Evolutionary conservation across 2,113 vertebrate species (phyloP), one percentile per base, ranked within the genome.

Genomic region (Anhinga rufa): DNA sequence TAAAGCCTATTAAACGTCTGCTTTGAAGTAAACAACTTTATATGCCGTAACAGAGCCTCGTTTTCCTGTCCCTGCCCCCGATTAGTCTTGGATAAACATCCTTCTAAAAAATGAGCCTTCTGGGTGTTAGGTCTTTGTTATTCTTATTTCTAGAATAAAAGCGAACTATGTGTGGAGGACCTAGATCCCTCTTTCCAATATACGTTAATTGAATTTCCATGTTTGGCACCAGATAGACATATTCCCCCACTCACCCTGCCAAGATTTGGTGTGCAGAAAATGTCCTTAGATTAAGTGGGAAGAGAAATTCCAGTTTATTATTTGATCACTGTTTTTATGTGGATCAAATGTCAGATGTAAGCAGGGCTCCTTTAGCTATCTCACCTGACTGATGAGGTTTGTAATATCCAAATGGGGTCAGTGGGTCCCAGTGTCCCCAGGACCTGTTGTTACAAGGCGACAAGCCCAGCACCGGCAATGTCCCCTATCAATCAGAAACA

Each of bases 201-300:
- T 36, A 68, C 17, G 2, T 92, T 94, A 92, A 82, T 83, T 88
- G 96, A 89, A 95, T 96, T 97, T 92, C 92, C 79, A 18, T 85
- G 77, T 95, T 95, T 89, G 75, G 55, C 75, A 94, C 77, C 80
- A 91, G 64, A 81, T 58, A 92, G 40, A 74, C 25, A 9, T 36
- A 82, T 32, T 95, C 31, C 34, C 21, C 22, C 25, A 29, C 32
- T 76, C 29, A 20, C 40, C 34, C 75, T 65, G 72, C 71, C 77
- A 88, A 58, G 61, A 71, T 86, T 12, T 24, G 17, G 22, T 13
- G 22, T 52, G 52, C 61, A 81, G 91, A 90, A 95, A 86, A 93
- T 26, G n/a, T 38, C 62, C 40, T 57, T 72, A 61, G 38, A 57
- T 77, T 62, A 84, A 87, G 64, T 36, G 85, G 69, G 57, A 61